Evolutionary conservation across 2,113 vertebrate genomes (phyloP), one percentile per base, ranked within the genome.

Genomic region (Platichthys flesus): DNA sequence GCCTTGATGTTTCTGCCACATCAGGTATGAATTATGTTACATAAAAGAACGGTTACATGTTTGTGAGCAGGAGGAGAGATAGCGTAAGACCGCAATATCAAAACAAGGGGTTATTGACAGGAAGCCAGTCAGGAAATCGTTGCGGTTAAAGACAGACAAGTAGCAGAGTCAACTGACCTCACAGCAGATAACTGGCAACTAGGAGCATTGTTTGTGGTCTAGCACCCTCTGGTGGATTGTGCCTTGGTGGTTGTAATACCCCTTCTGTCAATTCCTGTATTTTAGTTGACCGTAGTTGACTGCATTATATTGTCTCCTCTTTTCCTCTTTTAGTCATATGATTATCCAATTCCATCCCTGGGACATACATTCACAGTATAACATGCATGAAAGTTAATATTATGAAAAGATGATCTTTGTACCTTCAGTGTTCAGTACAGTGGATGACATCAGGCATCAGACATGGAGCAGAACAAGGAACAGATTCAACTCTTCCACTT

Each of bases 181-280:
- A 59, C 23, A 60, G 23, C 21, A 62, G 35, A 58, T 37, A 23
- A 18, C 35, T 56, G 12, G 18, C 9, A 47, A 9, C 9, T 21
- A 84, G 51, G 18, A 16, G 47, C 0, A 84, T 69, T 62, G 45
- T 54, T 37, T 74, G 71, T 49, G 35, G 45, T 89, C 9, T 84
- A 69, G 80, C 82, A 56, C 89, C 88, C 66, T 24, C 86, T 88
- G 15, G 83, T 91, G 90, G 88, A 73, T 15, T 21, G 2, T 49
- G 35, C 1, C 31, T 71, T 54, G 4, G 23, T 65, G 35, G 18
- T 58, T 70, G 26, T 4, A 28, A 4, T 28, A 28, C 26, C 4
- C 26, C 3, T 28, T 4, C 26, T 28, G 26, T 28, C 26, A 4
- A 28, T 28, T 28, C 26, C 3, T 20, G 31, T 57, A 23, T 35